Base-by-base conservation (phyloP, 2,888 invertebrate species). In the Trichogramma dendrolimi region DNA sequence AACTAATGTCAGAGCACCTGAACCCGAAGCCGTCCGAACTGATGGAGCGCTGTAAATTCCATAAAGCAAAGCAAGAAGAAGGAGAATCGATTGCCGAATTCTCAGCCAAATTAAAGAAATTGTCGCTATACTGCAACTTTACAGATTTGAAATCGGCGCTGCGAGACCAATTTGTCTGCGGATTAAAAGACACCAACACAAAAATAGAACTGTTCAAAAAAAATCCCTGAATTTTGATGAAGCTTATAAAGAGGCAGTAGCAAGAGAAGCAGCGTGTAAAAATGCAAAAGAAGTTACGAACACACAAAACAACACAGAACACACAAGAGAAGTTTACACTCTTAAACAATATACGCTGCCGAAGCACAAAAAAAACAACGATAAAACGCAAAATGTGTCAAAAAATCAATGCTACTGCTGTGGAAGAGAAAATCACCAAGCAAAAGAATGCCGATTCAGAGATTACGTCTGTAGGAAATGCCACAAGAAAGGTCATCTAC, bases 151-250 rank as follows among this genome's bases (percentile, higher is more conserved):
- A 58, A 11, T 42, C 50, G 4, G 59, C 65, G 2, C 52, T 69
- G 10, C 48, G 66, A 38, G 69, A 70, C 61, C 67, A 68, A 48
- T 58, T 67, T 3, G 62, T 69, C 0, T 66, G 64, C 44, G 63
- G 65, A 0, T 10, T 67, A 42, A 46, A 61, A 4, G 62, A 65
- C 11, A 41, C 63, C 44, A 63, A 65, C 7, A 67, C 60, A n/a
- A 47, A 50, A 52, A 48, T 67, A 1, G 27, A 11, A 7, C 11
- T 62, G 1, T 65, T 66, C n/a, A 52, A 58, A 41, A 44, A 27
- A 52, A 62, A 46, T 51, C 43, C 3, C 39, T 63, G 39, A 62
- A 57, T 7, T 63, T 56, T 58, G 64, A 64, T 1, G 27, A 14
- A 10, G 65, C 67, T 11, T 49, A 57, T 4, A 63, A 61, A 46